Conservation (phyloP, 2,888 invertebrate species). For the Tenthredo distinguenda region DNA sequence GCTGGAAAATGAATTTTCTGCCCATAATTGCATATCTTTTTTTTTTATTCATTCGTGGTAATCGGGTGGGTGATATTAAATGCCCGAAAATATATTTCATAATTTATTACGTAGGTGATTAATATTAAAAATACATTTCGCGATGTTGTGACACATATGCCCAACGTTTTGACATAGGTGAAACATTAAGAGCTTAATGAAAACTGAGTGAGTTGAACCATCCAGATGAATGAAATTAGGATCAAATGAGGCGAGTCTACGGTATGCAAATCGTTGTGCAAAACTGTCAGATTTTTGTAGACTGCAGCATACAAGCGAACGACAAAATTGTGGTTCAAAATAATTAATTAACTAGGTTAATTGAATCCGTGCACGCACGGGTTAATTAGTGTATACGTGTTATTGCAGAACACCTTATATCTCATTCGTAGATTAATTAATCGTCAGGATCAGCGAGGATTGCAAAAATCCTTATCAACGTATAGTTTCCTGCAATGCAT, state of each 20-base stretch:
- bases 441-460: slow-evolving; percentile 16
- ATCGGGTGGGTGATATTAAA: neutral
- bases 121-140: neutral
- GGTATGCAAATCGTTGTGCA: neutral
- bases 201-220: neutral
- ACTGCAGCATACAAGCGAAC: neutral
- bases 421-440: slow-evolving; percentile 19
- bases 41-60: neutral
- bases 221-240: neutral
- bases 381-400: neutral
- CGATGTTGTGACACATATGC: neutral
- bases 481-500: slow-evolving; percentile 37
- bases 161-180: neutral
- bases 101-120: neutral
- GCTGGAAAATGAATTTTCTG: neutral
- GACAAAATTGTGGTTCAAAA: neutral
- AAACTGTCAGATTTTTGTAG: neutral
- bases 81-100: neutral
- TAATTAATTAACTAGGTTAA: slow-evolving; percentile 42
- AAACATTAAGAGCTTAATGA: neutral
- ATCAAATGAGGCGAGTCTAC: too few relatives aligned
- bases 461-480: slow-evolving; percentile 37
- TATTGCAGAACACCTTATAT: slow-evolving; percentile 19
- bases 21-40: neutral
- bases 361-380: neutral